Conservation (phyloP, 2,113 vertebrate genomes). For the Ariopsis seemanni region DNA sequence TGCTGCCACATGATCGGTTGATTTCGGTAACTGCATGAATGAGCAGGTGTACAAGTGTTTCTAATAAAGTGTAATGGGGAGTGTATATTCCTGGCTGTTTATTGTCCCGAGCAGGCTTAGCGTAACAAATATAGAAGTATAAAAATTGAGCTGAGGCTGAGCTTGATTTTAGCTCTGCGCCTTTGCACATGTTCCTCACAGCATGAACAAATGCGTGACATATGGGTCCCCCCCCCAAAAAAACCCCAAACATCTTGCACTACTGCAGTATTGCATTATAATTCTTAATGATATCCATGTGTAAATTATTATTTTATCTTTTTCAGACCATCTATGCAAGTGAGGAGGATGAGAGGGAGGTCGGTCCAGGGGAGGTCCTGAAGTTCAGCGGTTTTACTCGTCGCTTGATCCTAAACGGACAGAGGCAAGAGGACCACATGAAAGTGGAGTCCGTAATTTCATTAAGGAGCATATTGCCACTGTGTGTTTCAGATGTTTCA, state of each 20-base stretch:
- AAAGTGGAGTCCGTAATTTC: constrained; percentile 68
- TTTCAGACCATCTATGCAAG: constrained; percentile 57
- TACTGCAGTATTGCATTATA: neutral
- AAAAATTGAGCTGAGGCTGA: neutral
- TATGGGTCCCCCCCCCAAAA: no score
- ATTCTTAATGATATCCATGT: no score
- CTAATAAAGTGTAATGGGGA: neutral
- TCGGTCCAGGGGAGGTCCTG: constrained; percentile 60
- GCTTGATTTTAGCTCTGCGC: neutral
- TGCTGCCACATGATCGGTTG: neutral
- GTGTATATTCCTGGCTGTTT: neutral
- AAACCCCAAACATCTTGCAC: neutral
- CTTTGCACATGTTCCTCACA: neutral
- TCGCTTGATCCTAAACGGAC: constrained; percentile 64
- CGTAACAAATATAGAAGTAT: neutral
- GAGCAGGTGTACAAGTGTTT: neutral
- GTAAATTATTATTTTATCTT: neutral
- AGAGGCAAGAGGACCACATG: constrained; percentile 65
- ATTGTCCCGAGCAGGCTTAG: neutral
- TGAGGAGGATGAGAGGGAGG: constrained; percentile 64
- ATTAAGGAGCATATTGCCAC: constrained; percentile 63
- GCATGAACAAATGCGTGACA: neutral
- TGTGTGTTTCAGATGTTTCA: constrained; percentile 55
- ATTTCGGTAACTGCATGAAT: neutral
- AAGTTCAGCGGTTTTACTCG: constrained; percentile 71